Conservation (phyloP, 92 coral and sea anemone genomes). For the Virgularia gustaviana region DNA sequence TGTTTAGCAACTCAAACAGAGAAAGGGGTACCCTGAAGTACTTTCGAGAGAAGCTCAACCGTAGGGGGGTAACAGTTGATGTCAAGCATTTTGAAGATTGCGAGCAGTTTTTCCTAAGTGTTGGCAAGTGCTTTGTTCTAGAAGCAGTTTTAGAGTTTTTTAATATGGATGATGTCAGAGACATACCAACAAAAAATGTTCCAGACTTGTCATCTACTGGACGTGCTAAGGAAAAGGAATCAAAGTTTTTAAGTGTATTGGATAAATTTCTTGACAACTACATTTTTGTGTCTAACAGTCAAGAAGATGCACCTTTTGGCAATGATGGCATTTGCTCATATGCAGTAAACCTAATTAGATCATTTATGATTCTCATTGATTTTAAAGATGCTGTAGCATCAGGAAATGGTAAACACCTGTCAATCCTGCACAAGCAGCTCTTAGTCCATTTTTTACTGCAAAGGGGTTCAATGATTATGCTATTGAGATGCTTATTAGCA, state of each 20-base stretch:
- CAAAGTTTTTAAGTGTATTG: no score
- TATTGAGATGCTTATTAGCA: conserved; percentile 11
- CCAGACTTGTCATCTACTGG: conserved; percentile 3
- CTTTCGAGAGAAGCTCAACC: conserved; percentile 49
- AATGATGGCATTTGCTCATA: neutral
- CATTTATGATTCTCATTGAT: conserved; percentile 2
- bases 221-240: no score
- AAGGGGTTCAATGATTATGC: conserved; percentile 18
- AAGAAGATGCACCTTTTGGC: no score
- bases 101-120: conserved; percentile 47
- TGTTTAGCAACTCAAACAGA: conserved; percentile 46
- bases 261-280: no score
- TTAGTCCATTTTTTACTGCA: conserved; percentile 9
- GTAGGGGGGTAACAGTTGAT: conserved; percentile 45
- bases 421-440: conserved; percentile 23
- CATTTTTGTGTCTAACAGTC: no score
- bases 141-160: conserved; percentile 50
- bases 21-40: conserved; percentile 50
- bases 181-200: conserved; percentile 28
- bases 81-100: conserved; percentile 54
- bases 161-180: conserved; percentile 34
- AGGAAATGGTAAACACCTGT: conserved; percentile 20
- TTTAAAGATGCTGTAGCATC: conserved; percentile 9
- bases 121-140: conserved; percentile 44
- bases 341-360: neutral